Evolutionary conservation across 2,113 vertebrate species (phyloP).

Genomic region (Eptesicus fuscus): DNA sequence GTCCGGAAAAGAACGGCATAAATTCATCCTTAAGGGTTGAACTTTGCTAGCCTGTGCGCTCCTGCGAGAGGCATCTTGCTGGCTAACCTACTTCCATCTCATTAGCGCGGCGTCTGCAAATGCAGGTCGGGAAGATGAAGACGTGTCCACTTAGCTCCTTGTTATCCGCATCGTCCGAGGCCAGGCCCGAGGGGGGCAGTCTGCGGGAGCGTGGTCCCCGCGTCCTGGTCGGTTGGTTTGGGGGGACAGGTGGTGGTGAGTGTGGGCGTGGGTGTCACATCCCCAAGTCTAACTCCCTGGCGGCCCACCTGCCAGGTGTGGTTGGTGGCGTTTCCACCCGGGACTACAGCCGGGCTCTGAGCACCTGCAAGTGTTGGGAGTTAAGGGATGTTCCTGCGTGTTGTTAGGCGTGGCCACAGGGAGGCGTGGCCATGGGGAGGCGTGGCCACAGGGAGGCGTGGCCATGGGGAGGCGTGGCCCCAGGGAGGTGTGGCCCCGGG

Average conservation of each 20-base stretch:
- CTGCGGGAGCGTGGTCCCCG: too few relatives aligned
- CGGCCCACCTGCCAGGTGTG: too few relatives aligned
- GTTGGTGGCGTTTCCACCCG: background rate
- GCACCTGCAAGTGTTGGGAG: background rate
- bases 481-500: too few relatives aligned
- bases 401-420: too few relatives aligned
- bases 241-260: background rate
- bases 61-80: background rate
- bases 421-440: too few relatives aligned
- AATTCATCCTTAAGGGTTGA: background rate
- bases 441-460: too few relatives aligned
- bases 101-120: background rate
- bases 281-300: background rate
- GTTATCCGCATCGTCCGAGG: background rate
- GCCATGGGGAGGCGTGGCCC: too few relatives aligned
- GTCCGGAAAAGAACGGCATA: background rate
- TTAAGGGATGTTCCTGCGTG: background rate
- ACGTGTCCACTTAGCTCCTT: background rate
- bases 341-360: background rate
- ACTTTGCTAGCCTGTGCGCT: background rate
- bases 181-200: background rate
- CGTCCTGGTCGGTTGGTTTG: background rate
- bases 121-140: background rate
- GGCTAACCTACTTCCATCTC: background rate
- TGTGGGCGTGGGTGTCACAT: background rate